Evolutionary conservation across 2,113 vertebrate genomes (phyloP), one percentile per base, ranked within the genome.

Genomic region (Sprattus sprattus): DNA sequence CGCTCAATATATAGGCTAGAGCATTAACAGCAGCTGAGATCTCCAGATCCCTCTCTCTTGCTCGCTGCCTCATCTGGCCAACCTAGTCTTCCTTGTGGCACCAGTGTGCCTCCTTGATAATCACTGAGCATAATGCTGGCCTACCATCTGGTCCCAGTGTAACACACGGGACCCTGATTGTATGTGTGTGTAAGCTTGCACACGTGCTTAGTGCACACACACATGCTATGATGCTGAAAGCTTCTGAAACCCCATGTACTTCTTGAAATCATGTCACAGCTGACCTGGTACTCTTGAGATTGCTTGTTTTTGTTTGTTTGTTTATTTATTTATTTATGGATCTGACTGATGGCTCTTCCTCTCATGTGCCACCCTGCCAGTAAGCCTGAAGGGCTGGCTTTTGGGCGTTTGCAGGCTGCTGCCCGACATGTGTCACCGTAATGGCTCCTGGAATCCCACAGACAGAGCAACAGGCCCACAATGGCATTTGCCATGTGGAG

Each of bases 1-100:
- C 91, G 87, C 92, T 92, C 86, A 89, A 93, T 89, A 89, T 89
- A n/a, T n/a, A n/a, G n/a, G n/a, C n/a, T n/a, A 89, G 88, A 83
- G 71, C 82, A 44, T 81, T 81, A 57, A 81, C 49, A 91, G 89
- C 32, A 44, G 46, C 89, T 88, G 84, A 45, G 82, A 28, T 47
- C 60, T 86, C 81, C n/a, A 81, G 45, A 67, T 83, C 71, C 82
- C 15, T 39, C 9, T 0, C 25, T 25, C 39, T 39, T 8, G 8
- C 32, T 13, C 10, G 54, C 64, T 54, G 83, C 67, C 49, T 78
- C 49, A 28, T 64, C 32, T 39, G 64, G 32, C 67, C 57, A 50
- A 45, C 49, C 50, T 67, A 18, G 75, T 50, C 46, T 82, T 47
- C n/a, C 22, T 87, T 46, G 44, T 83, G 82, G 52, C 45, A 60